Evolutionary conservation across 2,888 invertebrate species (phyloP), one percentile per base, ranked within the genome.

Genomic region (Ptychoptera contaminata): DNA sequence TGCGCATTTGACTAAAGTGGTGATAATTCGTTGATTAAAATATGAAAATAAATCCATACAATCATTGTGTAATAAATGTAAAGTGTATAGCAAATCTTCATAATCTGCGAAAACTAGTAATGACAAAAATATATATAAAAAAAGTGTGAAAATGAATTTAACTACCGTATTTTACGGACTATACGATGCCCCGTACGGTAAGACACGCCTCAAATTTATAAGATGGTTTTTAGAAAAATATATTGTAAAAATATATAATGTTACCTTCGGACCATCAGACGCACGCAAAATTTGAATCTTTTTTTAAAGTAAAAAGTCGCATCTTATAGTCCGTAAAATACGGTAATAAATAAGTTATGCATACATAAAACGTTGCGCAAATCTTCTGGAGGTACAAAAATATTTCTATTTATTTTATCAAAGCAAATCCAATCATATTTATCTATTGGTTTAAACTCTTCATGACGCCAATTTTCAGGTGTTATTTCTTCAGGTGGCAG

Each of bases 31-130:
- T 43, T 77, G 76, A 52, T 85, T 83, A 55, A 85, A 87, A 58
- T 78, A 80, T 1, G 80, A 77, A 58, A 84, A 87, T 41, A 88
- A 66, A 57, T 88, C 86, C 58, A 84, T 79, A 54, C 83, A 83
- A 57, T 86, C 83, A 42, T 74, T 77, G 39, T 79, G 74, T 4
- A 79, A 67, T 35, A 70, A 71, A 43, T 58, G 55, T 23, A 79
- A 56, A 47, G 81, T 80, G 52, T 74, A 70, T 23, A 70, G 68
- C 8, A 74, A 70, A 53, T 71, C 72, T 50, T 79, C 78, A 41
- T 81, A 72, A 54, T 76, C 76, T 53, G 70, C 65, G 52, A 81
- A 80, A 29, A 76, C 79, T 76, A 48, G 7, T 23, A 23, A 23
- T 5, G 7, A 7, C n/a, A n/a, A 16, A 23, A 35, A 42, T n/a